These are phyloP conservation scores for Zaprionus vittiger DNA, from an alignment of 1,140 invertebrate species.

Conservation along the genomic window DNA sequence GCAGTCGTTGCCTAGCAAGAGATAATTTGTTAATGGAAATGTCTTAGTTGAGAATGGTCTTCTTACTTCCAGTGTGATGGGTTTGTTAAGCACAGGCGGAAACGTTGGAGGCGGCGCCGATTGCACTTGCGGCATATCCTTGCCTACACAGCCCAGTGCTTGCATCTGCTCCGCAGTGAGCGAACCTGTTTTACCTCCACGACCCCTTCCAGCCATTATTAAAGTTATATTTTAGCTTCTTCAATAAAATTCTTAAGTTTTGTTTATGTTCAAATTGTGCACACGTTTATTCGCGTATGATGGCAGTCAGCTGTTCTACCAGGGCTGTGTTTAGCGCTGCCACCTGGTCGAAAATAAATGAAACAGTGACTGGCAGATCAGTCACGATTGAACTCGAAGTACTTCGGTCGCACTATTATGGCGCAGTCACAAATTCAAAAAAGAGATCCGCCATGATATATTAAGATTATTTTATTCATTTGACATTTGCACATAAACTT, in stretches of 20 bases:
- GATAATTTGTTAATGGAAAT: neutral
- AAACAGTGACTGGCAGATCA: neutral
- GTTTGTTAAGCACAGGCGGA: constrained; percentile 87
- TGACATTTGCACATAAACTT: constrained; percentile 1
- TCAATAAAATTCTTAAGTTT: neutral
- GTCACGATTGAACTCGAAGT: neutral
- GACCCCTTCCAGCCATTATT: constrained; percentile 83
- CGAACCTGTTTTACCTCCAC: constrained; percentile 86
- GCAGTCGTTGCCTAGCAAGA: constrained; percentile 60
- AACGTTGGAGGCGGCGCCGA: constrained; percentile 89
- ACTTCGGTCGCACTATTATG: neutral
- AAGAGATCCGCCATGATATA: no score
- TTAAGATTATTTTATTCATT: neutral
- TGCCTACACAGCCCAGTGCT: constrained; percentile 86
- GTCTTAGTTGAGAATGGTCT: no score
- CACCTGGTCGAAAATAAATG: constrained; percentile 40
- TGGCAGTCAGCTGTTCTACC: constrained; percentile 35
- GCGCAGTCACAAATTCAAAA: neutral
- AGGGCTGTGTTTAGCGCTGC: constrained; percentile 40
- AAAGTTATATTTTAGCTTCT: neutral
- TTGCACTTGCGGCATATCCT: constrained; percentile 87
- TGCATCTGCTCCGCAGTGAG: constrained; percentile 87
- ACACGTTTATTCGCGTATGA: constrained; percentile 47
- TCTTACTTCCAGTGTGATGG: constrained; percentile 85
- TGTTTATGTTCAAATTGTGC: constrained; percentile 31